Base-by-base conservation (phyloP, 37 sponge, comb jelly and placozoan genomes). In the Corticium candelabrum region DNA sequence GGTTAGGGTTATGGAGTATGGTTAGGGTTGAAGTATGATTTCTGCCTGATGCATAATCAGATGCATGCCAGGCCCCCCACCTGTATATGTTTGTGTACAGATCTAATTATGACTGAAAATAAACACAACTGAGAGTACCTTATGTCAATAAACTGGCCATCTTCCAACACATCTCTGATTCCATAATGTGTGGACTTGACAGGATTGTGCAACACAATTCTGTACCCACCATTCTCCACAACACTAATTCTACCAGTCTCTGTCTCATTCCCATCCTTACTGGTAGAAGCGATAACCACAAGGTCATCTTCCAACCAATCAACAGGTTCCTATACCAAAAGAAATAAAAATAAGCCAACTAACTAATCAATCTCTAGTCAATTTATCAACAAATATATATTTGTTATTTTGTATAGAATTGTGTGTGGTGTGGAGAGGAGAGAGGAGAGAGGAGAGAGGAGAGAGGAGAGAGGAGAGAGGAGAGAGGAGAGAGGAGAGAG, bases 81-180 rank as follows among this genome's bases (percentile, higher is more conserved):
- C n/a, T 43, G 11, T 43, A 43, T 21, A 5, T 21, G 11, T 5
- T 11, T 11, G 62, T 50, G 15, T 27, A 50, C 11, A 50, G 62
- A 11, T 50, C 62, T 27, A 50, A 50, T 21, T 21, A 50, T 11
- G 21, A 50, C 11, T 27, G 11, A 50, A 21, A 50, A 50, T 50
- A 70, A 34, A 15, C 11, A 15, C 33, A 70, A 70, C 31, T 70
- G 36, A 30, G 36, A 38, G 39, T 40, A 89, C 90, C 90, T 81
- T 11, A 89, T 84, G 1, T 93, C 94, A 79, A 93, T 93, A 43
- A 76, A 84, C 43, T 87, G 87, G 1, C 94, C 94, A 82, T 79
- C 85, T 34, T 84, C 82, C 35, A 82, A 85, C 27, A 69, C 38
- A 37, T 93, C 90, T 41, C 83, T 93, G 32, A 87, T 76, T 0